Evolutionary conservation across 2,113 vertebrate genomes (phyloP).

Genomic region (Cygnus buccinator): DNA sequence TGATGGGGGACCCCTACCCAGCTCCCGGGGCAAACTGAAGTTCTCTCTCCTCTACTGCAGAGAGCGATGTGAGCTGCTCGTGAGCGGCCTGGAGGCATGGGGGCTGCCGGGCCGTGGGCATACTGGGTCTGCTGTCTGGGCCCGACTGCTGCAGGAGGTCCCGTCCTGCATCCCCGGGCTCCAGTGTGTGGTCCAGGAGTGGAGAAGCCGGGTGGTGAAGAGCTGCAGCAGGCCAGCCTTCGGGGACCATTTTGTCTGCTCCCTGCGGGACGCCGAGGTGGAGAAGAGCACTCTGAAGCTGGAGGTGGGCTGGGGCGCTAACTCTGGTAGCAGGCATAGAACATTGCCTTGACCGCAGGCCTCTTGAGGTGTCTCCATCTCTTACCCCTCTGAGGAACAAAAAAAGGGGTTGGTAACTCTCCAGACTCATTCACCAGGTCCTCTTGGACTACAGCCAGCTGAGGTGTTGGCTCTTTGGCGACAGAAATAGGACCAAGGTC

Average conservation of each 20-base stretch:
- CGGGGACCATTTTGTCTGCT: constrained; percentile 76
- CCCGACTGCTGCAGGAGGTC: constrained; percentile 63
- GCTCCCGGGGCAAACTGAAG: constrained; percentile 54
- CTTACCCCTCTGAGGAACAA: neutral
- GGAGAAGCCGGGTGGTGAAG: constrained; percentile 73
- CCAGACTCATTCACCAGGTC: neutral
- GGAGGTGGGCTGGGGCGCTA: constrained; percentile 70
- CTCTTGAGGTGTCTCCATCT: neutral
- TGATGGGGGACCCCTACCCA: neutral
- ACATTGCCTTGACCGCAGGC: neutral
- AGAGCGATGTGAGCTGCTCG: constrained; percentile 61
- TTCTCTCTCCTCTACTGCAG: constrained; percentile 75
- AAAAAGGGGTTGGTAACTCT: neutral
- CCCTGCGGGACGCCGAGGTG: constrained; percentile 56
- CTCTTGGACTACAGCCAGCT: neutral
- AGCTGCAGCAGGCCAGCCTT: constrained; percentile 71
- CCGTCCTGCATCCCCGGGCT: neutral
- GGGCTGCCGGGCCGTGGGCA: constrained; percentile 33
- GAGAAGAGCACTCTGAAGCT: constrained; percentile 70
- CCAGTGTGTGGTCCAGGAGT: constrained; percentile 69
- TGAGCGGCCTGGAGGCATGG: constrained; percentile 70
- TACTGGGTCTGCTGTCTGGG: constrained; percentile 53
- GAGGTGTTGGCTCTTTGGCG: neutral
- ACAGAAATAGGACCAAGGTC: neutral
- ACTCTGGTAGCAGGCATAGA: neutral